A percentile compares a stretch with the other conserved stretches of the same genome.
Conservation (phyloP, 1,140 invertebrate species). For the Metaphire vulgaris region DNA sequence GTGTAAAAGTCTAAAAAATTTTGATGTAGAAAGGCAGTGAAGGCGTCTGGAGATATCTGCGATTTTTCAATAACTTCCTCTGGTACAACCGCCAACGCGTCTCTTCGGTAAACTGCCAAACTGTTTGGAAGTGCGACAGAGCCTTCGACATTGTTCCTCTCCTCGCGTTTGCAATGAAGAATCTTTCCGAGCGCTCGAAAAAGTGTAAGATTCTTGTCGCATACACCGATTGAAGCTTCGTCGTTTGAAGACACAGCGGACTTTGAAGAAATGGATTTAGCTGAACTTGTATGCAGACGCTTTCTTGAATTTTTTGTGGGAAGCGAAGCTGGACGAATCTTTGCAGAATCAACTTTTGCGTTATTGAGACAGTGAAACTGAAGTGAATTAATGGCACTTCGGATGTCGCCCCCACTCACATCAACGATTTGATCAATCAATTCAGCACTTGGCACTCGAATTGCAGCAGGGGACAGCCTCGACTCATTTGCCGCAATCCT, state of each 20-base stretch:
- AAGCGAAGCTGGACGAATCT: not conserved
- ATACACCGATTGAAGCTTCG: slow-evolving; percentile 39
- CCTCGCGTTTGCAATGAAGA: slow-evolving; percentile 48
- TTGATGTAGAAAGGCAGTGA: slow-evolving; percentile 47
- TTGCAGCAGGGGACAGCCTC: slow-evolving; percentile 33
- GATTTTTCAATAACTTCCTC: slow-evolving; percentile 47
- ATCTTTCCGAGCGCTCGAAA: slow-evolving; percentile 51
- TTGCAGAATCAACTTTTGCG: slow-evolving; percentile 23
- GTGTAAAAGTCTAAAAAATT: slow-evolving; percentile 49
- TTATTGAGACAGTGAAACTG: slow-evolving; percentile 50
- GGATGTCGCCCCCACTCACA: slow-evolving; percentile 47
- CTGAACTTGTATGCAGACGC: not conserved
- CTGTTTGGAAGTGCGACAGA: slow-evolving; percentile 37
- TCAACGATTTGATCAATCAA: slow-evolving; percentile 44
- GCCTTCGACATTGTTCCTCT: slow-evolving; percentile 32
- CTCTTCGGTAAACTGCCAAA: slow-evolving; percentile 38
- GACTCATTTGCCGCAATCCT: slow-evolving; percentile 39
- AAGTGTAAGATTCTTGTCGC: slow-evolving; percentile 45
- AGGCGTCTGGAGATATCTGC: slow-evolving; percentile 45
- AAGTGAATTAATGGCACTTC: slow-evolving; percentile 48
- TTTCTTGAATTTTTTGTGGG: not conserved
- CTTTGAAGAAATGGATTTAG: slow-evolving; percentile 26
- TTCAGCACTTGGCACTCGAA: slow-evolving; percentile 36
- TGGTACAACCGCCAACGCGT: slow-evolving; percentile 40
- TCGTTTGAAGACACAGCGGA: slow-evolving; percentile 23